phyloP scores from a whole-genome alignment of 2,113 vertebrate species.

The Jaculus jaculus region DNA sequence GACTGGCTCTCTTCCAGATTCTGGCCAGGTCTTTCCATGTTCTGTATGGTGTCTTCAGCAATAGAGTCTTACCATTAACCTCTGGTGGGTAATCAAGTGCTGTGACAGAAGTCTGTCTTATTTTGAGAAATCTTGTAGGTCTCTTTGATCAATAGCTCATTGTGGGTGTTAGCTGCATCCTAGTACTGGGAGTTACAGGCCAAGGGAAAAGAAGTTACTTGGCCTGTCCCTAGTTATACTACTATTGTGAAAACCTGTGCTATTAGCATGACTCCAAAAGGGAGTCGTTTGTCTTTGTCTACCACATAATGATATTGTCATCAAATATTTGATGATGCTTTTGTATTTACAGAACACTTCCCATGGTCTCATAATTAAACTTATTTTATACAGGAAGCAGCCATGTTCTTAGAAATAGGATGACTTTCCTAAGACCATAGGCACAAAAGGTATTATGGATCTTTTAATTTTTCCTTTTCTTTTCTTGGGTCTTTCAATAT shows the following conservation, averaged over 20 bases:
- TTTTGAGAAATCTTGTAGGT: no score
- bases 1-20: no score
- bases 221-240: no score
- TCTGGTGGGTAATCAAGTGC: no score
- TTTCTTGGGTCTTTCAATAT: constrained; percentile 3
- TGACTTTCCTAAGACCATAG: constrained; percentile 21
- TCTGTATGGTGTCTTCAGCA: no score
- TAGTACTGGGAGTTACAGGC: no score
- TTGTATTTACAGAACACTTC: neutral
- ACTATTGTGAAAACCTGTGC: neutral
- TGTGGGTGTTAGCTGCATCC: no score
- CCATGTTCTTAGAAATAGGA: neutral
- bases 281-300: neutral
- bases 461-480: constrained; percentile 33
- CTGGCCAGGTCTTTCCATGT: no score
- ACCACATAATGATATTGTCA: neutral
- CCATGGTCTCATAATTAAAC: neutral
- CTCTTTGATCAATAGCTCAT: no score
- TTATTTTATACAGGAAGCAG: constrained; percentile 11
- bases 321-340: neutral
- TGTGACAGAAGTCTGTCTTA: no score
- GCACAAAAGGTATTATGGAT: neutral
- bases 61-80: no score
- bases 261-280: neutral
- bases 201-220: no score